Conservation (phyloP, 2,113 vertebrate genomes). For the human region DNA sequence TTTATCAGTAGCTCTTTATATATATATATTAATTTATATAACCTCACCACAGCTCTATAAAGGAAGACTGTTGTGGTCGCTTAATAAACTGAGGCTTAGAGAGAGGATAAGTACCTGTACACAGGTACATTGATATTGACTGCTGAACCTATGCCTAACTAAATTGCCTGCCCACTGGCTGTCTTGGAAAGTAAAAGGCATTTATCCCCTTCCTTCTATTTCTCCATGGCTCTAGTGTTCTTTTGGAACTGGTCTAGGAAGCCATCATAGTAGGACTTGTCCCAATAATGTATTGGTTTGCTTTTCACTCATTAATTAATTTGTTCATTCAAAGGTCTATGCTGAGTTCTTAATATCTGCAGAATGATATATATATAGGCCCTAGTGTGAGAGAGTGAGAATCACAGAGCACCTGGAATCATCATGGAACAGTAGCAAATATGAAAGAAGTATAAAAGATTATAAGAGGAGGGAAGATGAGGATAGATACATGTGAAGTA, state of each 20-base stretch:
- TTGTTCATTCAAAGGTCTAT: background rate
- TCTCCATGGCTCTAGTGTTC: background rate
- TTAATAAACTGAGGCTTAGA: background rate
- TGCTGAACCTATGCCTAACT: background rate
- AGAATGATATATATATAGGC: background rate
- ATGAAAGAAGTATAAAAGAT: background rate
- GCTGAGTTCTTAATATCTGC: background rate
- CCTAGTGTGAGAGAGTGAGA: background rate
- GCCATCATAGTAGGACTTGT: background rate
- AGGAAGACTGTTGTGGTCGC: background rate
- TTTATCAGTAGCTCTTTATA: background rate
- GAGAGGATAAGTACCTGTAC: background rate
- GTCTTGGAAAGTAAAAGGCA: background rate
- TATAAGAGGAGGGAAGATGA: background rate
- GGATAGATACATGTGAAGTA: background rate
- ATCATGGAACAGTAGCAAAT: background rate
- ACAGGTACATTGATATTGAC: background rate
- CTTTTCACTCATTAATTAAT: background rate
- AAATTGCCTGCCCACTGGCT: background rate
- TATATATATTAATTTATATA: background rate
- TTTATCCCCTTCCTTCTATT: background rate
- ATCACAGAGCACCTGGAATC: background rate
- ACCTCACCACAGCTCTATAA: background rate
- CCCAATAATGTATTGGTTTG: background rate
- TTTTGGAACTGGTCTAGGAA: background rate